These are phyloP conservation scores for Calvadosia cruxmelitensis DNA, from an alignment of 30 jellyfish, hydroid and myxozoan species.

Conservation along the genomic window DNA sequence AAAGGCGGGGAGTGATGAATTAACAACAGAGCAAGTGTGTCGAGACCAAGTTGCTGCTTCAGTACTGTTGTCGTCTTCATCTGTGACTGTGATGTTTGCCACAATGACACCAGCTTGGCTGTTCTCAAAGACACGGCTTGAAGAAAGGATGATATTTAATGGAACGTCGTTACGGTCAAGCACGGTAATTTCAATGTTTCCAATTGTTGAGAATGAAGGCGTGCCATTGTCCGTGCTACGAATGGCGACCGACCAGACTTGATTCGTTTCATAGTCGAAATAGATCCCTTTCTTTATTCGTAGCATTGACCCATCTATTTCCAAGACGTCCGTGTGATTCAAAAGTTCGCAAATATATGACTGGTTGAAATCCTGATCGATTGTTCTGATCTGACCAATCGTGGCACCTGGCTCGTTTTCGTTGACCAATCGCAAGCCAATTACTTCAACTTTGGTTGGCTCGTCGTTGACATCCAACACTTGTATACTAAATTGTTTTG, in stretches of 20 bases:
- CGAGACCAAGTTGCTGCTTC: background rate
- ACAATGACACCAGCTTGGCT: constrained; percentile 2
- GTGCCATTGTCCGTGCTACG: constrained; percentile 17
- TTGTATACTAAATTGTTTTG: background rate
- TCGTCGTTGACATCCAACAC: constrained; percentile 27
- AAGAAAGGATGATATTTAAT: constrained; percentile 3
- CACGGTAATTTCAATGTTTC: constrained; percentile 2
- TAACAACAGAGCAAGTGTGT: constrained; percentile 5
- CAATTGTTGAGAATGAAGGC: constrained; percentile 2
- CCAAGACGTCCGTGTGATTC: constrained; percentile 9
- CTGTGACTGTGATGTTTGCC: constrained; percentile 4
- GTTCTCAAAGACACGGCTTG: constrained; percentile 7
- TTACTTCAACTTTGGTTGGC: constrained; percentile 13
- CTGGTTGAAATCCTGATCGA: constrained; percentile 25
- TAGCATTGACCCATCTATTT: background rate
- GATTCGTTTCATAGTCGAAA: constrained; percentile 13
- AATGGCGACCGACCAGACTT: background rate
- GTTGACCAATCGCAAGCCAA: background rate
- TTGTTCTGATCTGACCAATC: constrained; percentile 10
- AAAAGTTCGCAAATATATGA: background rate
- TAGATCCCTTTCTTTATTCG: constrained; percentile 1
- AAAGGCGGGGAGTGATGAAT: background rate
- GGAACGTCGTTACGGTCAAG: constrained; percentile 26
- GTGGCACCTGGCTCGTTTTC: constrained; percentile 24
- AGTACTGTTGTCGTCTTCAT: constrained; percentile 11